Evolutionary conservation across 2,113 vertebrate species (phyloP).

Genomic region (pig (Sus scrofa)): DNA sequence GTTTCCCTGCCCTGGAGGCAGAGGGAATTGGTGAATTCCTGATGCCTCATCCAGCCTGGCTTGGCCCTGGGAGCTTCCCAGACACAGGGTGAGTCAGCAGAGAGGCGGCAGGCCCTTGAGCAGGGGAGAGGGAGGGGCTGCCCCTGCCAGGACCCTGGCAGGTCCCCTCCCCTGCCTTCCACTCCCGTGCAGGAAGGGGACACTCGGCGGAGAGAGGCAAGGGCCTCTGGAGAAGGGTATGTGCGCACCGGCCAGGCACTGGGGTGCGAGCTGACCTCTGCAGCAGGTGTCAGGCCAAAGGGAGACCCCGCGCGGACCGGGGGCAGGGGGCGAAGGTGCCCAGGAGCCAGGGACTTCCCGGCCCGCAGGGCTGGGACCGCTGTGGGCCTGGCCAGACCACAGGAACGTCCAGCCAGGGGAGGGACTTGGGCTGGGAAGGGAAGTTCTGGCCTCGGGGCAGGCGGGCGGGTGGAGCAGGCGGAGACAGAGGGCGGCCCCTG

Average conservation of each 20-base stretch:
- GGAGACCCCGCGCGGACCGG: background rate
- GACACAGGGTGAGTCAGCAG: slow-evolving; percentile 73
- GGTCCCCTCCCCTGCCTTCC: background rate
- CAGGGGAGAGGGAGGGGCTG: background rate
- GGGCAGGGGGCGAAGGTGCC: background rate
- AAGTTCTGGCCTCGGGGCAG: background rate
- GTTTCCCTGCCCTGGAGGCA: slow-evolving; percentile 16
- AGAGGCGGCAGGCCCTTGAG: background rate
- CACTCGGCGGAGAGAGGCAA: background rate
- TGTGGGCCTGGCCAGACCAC: background rate
- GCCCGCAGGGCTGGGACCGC: slow-evolving; percentile 21
- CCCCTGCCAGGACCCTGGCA: background rate
- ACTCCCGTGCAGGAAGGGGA: background rate
- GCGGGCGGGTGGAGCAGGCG: background rate
- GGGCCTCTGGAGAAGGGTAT: background rate
- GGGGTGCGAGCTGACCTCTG: no score
- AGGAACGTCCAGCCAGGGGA: slow-evolving; percentile 46
- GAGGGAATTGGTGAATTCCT: slow-evolving; percentile 21
- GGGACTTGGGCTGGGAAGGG: slow-evolving; percentile 54
- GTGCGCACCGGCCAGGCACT: fast-evolving
- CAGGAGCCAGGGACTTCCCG: slow-evolving; percentile 79
- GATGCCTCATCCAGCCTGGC: slow-evolving; percentile 58
- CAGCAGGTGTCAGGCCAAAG: background rate
- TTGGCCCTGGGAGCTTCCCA: slow-evolving; percentile 69
- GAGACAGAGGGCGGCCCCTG: slow-evolving; percentile 78